These are phyloP conservation scores for Xylota segnis DNA, from an alignment of 2,888 invertebrate species.

Conservation along the genomic window DNA sequence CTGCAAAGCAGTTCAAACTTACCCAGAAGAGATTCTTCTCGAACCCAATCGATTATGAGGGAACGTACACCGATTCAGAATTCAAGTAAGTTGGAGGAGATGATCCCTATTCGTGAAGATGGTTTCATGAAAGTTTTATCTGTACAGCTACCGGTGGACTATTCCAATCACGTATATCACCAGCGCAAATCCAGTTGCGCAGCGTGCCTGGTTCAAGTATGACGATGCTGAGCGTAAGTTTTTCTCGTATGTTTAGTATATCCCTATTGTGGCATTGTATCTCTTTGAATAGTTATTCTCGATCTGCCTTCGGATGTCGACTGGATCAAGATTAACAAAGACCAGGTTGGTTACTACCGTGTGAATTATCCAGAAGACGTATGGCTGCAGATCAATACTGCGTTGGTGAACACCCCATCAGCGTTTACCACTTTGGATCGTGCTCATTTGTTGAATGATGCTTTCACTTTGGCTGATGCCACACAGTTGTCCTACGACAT, in stretches of 20 bases:
- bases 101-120: background rate
- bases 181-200: constrained; percentile 83
- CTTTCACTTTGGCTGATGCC: constrained; percentile 91
- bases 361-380: constrained; percentile 91
- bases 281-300: constrained; percentile 82
- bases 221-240: constrained; percentile 81
- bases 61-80: constrained; percentile 85
- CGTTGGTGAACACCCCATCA: constrained; percentile 81
- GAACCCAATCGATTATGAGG: constrained; percentile 87
- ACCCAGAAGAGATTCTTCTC: constrained; percentile 91
- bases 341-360: constrained; percentile 94
- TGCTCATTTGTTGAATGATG: constrained; percentile 92
- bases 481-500: constrained; percentile 88
- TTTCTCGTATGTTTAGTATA: background rate
- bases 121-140: constrained; percentile 24
- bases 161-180: constrained; percentile 92
- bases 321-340: constrained; percentile 94
- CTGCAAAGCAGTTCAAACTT: constrained; percentile 86
- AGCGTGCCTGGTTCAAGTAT: constrained; percentile 82
- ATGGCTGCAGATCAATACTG: constrained; percentile 86
- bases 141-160: constrained; percentile 92
- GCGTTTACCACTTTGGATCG: constrained; percentile 89
- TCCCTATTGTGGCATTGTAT: background rate
- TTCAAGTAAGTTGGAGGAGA: constrained; percentile 84
- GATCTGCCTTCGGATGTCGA: constrained; percentile 84